Conservation (phyloP, 2,113 vertebrate species). For the Anthoscopus minutus region DNA sequence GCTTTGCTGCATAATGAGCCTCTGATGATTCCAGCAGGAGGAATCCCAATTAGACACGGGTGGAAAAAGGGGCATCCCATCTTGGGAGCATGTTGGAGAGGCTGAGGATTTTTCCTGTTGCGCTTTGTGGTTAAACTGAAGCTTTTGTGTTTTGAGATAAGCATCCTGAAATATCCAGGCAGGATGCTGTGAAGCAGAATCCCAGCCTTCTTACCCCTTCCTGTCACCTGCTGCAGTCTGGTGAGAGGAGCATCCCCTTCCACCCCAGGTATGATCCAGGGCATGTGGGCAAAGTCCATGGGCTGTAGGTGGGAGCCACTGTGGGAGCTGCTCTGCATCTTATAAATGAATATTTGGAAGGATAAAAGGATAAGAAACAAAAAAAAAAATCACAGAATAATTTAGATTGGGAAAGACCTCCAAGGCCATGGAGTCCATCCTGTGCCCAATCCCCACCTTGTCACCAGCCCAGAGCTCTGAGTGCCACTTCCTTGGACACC, state of each 20-base stretch:
- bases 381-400: neutral
- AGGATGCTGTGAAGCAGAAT: neutral
- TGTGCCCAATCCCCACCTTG: rapidly evolving
- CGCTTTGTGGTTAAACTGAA: neutral
- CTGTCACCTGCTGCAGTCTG: neutral
- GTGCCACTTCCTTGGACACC: neutral
- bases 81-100: neutral
- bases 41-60: neutral
- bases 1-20: neutral
- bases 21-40: neutral
- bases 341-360: neutral
- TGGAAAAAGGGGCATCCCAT: neutral
- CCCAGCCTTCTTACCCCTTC: neutral
- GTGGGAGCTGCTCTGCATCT: neutral
- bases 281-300: no score
- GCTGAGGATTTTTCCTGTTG: neutral
- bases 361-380: neutral
- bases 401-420: neutral
- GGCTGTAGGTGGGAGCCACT: neutral
- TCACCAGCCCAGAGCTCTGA: neutral
- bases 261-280: neutral
- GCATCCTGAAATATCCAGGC: neutral
- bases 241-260: neutral
- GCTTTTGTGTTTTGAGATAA: neutral
- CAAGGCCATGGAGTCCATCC: rapidly evolving